Evolutionary conservation across 1,140 invertebrate genomes (phyloP).

Genomic region (Hydropsyche tenuis): DNA sequence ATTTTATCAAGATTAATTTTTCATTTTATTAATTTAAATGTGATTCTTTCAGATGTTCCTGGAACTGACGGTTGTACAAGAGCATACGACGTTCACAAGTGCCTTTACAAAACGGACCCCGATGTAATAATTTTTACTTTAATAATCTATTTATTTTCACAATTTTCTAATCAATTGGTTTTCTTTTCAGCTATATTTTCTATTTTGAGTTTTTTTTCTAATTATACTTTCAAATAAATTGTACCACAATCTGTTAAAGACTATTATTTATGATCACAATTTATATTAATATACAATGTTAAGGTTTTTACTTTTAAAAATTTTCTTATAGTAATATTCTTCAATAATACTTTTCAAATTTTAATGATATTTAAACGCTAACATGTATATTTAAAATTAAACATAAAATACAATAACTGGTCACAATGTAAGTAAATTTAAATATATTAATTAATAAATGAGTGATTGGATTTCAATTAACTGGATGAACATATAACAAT

Average conservation of each 20-base stretch:
- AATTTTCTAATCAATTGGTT: not conserved
- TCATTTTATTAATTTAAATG: not conserved
- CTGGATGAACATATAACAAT: too few relatives aligned
- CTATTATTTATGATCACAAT: not conserved
- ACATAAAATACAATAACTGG: too few relatives aligned
- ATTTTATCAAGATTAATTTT: conserved; percentile 5
- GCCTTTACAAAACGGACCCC: conserved; percentile 43
- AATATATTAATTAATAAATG: too few relatives aligned
- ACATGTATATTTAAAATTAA: too few relatives aligned
- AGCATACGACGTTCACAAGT: conserved; percentile 47
- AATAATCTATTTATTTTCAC: not conserved
- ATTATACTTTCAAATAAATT: conserved; percentile 20
- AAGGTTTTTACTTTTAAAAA: not conserved
- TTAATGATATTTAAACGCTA: not conserved
- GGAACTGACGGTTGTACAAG: conserved; percentile 44
- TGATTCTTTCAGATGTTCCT: conserved; percentile 36
- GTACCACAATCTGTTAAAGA: conserved; percentile 12
- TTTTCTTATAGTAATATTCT: not conserved
- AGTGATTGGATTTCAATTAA: too few relatives aligned
- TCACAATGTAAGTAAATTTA: too few relatives aligned
- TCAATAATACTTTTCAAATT: not conserved
- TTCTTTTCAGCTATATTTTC: conserved; percentile 45
- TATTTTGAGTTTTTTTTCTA: conserved; percentile 31
- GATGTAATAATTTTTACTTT: conserved; percentile 37
- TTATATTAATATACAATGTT: not conserved